Evolutionary conservation across 2,797 vertebrate genomes (phyloP).

Genomic region (Gadopsis marmoratus): DNA sequence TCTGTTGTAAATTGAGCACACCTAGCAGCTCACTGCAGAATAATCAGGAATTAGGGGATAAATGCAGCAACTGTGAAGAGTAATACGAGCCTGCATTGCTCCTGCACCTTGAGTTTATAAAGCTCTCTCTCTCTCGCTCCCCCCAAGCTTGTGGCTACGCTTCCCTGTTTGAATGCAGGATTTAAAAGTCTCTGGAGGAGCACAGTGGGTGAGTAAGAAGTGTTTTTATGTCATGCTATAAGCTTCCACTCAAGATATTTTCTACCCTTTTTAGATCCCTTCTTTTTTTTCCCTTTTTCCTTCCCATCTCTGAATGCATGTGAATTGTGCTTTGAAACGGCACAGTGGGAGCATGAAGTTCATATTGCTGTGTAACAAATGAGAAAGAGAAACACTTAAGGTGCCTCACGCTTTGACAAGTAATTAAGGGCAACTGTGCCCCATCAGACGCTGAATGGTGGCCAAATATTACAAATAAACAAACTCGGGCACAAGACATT

Average conservation of each 20-base stretch:
- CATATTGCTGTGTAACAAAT: conserved; percentile 53
- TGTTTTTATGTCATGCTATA: conserved; percentile 72
- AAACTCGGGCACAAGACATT: conserved; percentile 42
- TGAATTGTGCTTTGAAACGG: conserved; percentile 56
- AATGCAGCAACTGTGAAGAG: conserved; percentile 81
- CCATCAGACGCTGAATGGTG: conserved; percentile 45
- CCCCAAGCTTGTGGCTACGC: conserved; percentile 57
- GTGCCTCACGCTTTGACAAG: conserved; percentile 60
- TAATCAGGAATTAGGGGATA: conserved; percentile 84
- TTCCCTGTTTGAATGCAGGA: conserved; percentile 72
- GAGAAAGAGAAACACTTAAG: conserved; percentile 36
- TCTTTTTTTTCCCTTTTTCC: conserved; percentile 10
- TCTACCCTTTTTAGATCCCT: conserved; percentile 56
- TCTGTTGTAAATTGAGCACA: conserved; percentile 82
- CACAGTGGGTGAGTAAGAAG: conserved; percentile 70
- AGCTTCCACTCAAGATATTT: conserved; percentile 74
- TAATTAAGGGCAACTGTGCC: conserved; percentile 66
- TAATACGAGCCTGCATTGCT: conserved; percentile 70
- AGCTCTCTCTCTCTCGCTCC: conserved; percentile 45
- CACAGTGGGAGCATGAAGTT: conserved; percentile 42
- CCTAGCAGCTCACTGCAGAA: conserved; percentile 81
- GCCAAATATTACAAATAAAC: conserved; percentile 54
- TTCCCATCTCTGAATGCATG: conserved; percentile 38
- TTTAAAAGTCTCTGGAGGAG: conserved; percentile 75
- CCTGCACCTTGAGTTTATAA: conserved; percentile 68